These are phyloP conservation scores for Eristalis pertinax DNA, from an alignment of 2,888 invertebrate genomes.

Conservation along the genomic window DNA sequence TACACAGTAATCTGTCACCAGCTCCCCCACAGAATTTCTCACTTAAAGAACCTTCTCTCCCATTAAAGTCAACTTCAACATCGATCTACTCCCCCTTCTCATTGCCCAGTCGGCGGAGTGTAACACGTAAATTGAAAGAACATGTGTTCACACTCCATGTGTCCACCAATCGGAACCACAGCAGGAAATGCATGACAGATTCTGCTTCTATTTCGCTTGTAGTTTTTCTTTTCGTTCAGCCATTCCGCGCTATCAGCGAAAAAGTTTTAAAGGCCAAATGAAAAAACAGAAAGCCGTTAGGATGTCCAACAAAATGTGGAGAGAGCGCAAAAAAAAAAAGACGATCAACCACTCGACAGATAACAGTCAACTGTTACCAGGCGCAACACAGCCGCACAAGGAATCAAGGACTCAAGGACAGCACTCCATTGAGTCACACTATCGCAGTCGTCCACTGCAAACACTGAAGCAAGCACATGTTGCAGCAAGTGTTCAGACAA, in stretches of 20 bases:
- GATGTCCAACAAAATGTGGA: neutral
- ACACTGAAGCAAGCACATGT: conserved; percentile 63
- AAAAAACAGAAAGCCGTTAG: neutral
- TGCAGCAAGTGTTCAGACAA: conserved; percentile 69
- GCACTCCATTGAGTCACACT: conserved; percentile 5
- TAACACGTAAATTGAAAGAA: conserved; percentile 25
- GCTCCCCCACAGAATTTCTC: no score
- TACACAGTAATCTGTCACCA: no score
- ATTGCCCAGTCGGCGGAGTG: neutral
- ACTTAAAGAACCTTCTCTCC: no score
- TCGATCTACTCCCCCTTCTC: neutral
- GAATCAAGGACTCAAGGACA: conserved; percentile 4
- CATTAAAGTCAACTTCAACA: neutral
- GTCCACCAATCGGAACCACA: conserved; percentile 37
- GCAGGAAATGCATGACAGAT: conserved; percentile 52
- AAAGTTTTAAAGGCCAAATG: conserved; percentile 49
- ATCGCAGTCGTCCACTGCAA: conserved; percentile 21
- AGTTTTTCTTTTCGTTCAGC: conserved; percentile 4
- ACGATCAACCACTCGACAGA: conserved; percentile 27
- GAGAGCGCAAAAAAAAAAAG: neutral
- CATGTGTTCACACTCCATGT: conserved; percentile 43
- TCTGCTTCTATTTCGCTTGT: neutral
- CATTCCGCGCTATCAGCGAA: conserved; percentile 60
- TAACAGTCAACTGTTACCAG: conserved; percentile 58
- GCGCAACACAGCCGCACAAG: conserved; percentile 5